Conservation (phyloP, 37 sponge, comb jelly and placozoan species). For the Chondrosia reniformis region DNA sequence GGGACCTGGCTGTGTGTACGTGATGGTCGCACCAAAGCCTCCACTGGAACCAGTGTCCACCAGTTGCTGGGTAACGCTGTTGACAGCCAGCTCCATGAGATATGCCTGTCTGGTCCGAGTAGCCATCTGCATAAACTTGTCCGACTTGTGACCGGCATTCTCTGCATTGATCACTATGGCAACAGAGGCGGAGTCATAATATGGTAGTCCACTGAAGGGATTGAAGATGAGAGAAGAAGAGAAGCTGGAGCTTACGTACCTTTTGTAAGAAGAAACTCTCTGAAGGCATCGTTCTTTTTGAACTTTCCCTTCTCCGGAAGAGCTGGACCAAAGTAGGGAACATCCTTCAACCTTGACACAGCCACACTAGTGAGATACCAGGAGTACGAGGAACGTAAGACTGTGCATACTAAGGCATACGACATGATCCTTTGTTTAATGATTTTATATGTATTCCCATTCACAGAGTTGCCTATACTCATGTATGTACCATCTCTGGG, state of each 20-base stretch:
- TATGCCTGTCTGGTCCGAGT: slow-evolving; percentile 76
- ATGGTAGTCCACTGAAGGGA: background rate
- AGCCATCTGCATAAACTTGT: slow-evolving; percentile 81
- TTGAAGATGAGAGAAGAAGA: background rate
- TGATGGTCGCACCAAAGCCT: slow-evolving; percentile 55
- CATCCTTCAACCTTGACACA: slow-evolving; percentile 71
- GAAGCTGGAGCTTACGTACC: no score
- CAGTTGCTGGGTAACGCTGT: slow-evolving; percentile 22
- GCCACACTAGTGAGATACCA: slow-evolving; percentile 57
- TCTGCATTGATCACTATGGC: slow-evolving; percentile 83
- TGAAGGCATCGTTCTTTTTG: slow-evolving; percentile 76
- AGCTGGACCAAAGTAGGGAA: slow-evolving; percentile 88
- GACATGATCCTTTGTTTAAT: no score
- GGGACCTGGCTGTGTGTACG: no score
- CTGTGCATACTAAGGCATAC: no score
- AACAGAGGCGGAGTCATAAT: background rate
- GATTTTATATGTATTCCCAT: no score
- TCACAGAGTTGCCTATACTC: background rate
- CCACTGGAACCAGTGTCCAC: slow-evolving; percentile 55
- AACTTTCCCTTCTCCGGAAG: slow-evolving; percentile 72
- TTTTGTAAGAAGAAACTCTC: slow-evolving; percentile 88
- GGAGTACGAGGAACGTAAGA: no score
- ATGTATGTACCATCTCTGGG: no score
- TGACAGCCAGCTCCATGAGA: slow-evolving; percentile 63
- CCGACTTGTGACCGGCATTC: slow-evolving; percentile 79